Base-by-base conservation (phyloP, 2,113 vertebrate species). In the Limnothrissa miodon region DNA sequence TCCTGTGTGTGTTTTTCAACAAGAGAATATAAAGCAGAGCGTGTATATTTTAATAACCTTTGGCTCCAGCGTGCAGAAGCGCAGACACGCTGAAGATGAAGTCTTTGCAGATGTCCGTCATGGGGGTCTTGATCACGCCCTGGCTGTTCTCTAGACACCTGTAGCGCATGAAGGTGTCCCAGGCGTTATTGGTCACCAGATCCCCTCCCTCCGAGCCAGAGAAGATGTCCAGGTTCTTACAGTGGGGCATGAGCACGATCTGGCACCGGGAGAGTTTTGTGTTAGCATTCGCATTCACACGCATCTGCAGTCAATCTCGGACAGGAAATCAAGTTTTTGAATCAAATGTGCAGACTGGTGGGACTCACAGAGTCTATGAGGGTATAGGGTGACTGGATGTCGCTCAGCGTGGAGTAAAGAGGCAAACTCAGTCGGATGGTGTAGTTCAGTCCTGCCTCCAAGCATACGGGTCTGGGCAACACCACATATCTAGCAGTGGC, bases 231-330 rank as follows among this genome's bases (percentile, higher is more conserved):
- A 99, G 90, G 0, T 96, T 98, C 87, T 96, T 97, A 90, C 97
- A 98, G 93, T 97, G 96, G 0, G 98, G 98, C 96, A 99, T 97
- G 87, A 99, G 92, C 84, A 99, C 96, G 10, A 99, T 97, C 98
- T 99, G 83, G 44, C 39, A 44, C 39, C 79, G 78, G 11, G 4
- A 79, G 5, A 45, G 8, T 15, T 23, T 5, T 1, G 4, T 56
- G 51, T 56, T 56, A 56, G 51, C 0, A 19, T 21, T 23, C 1
- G 51, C 51, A 53, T 3, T 21, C 0, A 19, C 51, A 7, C 1
- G 51, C 51, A 53, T 3, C 51, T 56, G 51, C 19, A 21, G 23
- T 56, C 19, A 23, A 56, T 56, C 21, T 23, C 21, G 51, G 51
- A 56, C 21, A 23, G 51, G 19, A 56, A 23, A 56, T 56, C 1